phyloP scores from a whole-genome alignment of 2,113 vertebrate species.

The Corythoichthys intestinalis region DNA sequence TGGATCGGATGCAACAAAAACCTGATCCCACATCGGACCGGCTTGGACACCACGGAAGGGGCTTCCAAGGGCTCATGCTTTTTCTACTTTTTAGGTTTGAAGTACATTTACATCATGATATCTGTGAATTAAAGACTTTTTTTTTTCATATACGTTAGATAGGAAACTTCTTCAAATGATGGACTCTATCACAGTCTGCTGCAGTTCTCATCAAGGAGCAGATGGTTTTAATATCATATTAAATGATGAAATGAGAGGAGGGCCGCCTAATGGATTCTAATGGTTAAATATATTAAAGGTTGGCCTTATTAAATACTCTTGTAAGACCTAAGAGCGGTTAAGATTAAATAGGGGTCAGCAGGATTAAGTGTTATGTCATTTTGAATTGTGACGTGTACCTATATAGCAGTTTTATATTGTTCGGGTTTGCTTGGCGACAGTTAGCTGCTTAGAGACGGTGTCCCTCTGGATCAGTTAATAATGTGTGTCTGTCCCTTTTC shows the following conservation, averaged over 20 bases:
- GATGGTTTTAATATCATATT: neutral
- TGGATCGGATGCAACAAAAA: too few species aligned
- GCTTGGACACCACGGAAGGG: too few species aligned
- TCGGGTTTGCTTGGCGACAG: neutral
- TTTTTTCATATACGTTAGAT: too few species aligned
- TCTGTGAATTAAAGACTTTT: too few species aligned
- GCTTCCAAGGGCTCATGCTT: too few species aligned
- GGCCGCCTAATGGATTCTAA: conserved; percentile 5
- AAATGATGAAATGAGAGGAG: neutral
- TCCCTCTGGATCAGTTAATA: conserved; percentile 52
- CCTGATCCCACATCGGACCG: too few species aligned
- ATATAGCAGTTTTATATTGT: neutral
- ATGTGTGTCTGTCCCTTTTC: conserved; percentile 21
- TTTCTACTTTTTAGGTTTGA: too few species aligned
- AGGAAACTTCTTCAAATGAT: neutral
- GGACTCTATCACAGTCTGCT: conserved; percentile 4
- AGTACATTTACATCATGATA: too few species aligned
- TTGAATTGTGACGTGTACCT: conserved; percentile 5
- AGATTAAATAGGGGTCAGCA: conserved; percentile 34
- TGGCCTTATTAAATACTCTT: conserved; percentile 27
- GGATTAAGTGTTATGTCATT: conserved; percentile 35
- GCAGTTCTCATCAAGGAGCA: conserved; percentile 4
- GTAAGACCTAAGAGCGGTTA: conserved; percentile 3
- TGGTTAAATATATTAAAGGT: conserved; percentile 12
- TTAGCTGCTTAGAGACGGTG: conserved; percentile 6